Base-by-base conservation (phyloP, 2,888 invertebrate species). In the Apoderus coryli region DNA sequence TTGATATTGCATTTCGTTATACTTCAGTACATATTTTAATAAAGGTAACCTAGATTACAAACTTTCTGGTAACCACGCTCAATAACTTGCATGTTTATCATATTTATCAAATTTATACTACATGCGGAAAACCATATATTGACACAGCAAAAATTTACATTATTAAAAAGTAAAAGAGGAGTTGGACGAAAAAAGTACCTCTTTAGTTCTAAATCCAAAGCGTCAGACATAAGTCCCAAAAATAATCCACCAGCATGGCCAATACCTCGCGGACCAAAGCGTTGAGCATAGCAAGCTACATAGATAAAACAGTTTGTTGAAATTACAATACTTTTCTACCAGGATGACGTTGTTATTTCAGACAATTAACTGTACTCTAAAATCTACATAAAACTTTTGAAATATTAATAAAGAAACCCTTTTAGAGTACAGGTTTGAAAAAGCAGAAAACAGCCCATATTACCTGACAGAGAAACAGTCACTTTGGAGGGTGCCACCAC, bases 221-320 rank as follows among this genome's bases (percentile, higher is more conserved):
- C 72, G 68, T 82, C 82, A 65, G 76, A 79, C 72, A 77, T 79
- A 58, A 82, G 72, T 55, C 81, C 82, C 58, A 81, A 67, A 60
- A 77, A 76, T 49, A 74, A 73, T 59, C 88, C 82, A 57, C 86
- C 85, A 51, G 86, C 82, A 63, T 85, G 88, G 56, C 89, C 90
- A 65, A 89, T 77, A 57, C 86, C 86, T 65, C 89, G 79, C 50
- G 89, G 88, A 50, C 92, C 92, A 70, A 79, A 92, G 68, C 78
- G 84, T 67, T 86, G 82, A 58, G 88, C 86, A 73, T 93, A 90
- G 72, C 92, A 93, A 66, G 84, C 85, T 85, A 67, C 57, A 44
- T 28, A n/a, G n/a, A 36, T 36, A 37, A 36, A 36, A 36, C 31
- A 14, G 22, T 29, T 25, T 25, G 25, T 10, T 38, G 27, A 30